Evolutionary conservation across 1,140 invertebrate species (phyloP), one percentile per base, ranked within the genome.

Genomic region (Leptinotarsa lineolata): DNA sequence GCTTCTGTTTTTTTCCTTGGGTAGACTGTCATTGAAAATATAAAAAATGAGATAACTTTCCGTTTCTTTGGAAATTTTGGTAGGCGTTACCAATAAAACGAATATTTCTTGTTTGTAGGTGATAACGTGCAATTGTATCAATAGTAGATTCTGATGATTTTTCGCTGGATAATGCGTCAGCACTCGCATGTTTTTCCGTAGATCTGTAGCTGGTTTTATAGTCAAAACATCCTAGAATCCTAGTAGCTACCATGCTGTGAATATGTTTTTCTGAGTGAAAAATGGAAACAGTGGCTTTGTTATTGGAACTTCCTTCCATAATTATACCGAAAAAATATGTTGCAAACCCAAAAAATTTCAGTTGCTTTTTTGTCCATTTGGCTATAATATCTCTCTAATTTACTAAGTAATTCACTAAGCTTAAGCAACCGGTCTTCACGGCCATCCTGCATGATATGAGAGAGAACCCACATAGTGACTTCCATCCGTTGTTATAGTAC

Each of bases 351-450:
- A 39, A 16, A 16, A 30, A 89, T 84, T 4, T 84, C 82, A 12
- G 87, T 79, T 0, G 83, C 87, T 81, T 91, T 88, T 74, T 86
- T 86, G 46, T 91, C 87, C 6, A 88, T 80, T 72, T 88, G 85
- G n/a, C 81, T 78, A 76, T 89, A 90, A 16, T 86, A 86, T 74
- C 79, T 77, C 78, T 90, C 85, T 4, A 85, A 78, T 11, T 68
- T 45, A 20, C 77, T 84, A 11, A 90, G 77, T 6, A 85, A 84
- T 44, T n/a, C 84, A 77, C n/a, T 87, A 89, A 0, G 83, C 86
- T 78, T 79, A 88, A 13, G 81, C 81, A 21, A 90, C 85, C 1
- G 86, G 86, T 18, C 79, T 76, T 88, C 85, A 5, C 20, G n/a
- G 3, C 81, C 86, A 76, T 86, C 80, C 16, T 70, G n/a, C 63